phyloP scores from a whole-genome alignment of 2,888 invertebrate species.

The Trichogramma dendrolimi region DNA sequence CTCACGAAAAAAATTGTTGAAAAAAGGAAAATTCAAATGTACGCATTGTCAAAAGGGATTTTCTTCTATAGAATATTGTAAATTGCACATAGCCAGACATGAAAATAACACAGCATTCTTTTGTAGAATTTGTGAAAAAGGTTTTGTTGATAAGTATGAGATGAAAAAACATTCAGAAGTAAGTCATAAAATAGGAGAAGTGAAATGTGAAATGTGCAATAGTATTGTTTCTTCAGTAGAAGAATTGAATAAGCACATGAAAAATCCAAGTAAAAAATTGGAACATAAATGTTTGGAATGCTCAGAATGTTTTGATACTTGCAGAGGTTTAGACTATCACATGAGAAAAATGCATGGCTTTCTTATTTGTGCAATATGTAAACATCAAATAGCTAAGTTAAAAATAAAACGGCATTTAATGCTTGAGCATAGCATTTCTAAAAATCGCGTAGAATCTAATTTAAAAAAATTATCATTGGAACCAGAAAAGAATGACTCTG shows the following conservation, averaged over 20 bases:
- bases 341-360: constrained; percentile 33
- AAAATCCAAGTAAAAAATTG: constrained; percentile 18
- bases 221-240: constrained; percentile 26
- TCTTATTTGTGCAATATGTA: constrained; percentile 29
- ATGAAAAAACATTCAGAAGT: constrained; percentile 40
- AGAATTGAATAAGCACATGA: constrained; percentile 33
- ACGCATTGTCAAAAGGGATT: constrained; percentile 43
- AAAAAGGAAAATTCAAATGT: constrained; percentile 40
- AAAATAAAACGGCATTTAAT: constrained; percentile 32
- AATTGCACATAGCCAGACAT: constrained; percentile 44
- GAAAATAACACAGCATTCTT: constrained; percentile 39
- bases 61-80: constrained; percentile 48
- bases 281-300: constrained; percentile 34
- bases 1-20: constrained; percentile 19
- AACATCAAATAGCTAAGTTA: constrained; percentile 24
- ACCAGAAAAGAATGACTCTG: constrained; percentile 22
- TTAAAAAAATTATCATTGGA: constrained; percentile 19
- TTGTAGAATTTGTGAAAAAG: constrained; percentile 41
- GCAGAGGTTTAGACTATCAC: constrained; percentile 31
- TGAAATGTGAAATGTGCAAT: constrained; percentile 33
- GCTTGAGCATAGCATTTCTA: constrained; percentile 34
- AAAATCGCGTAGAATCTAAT: constrained; percentile 30
- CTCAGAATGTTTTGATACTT: constrained; percentile 26
- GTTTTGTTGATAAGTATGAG: constrained; percentile 40
- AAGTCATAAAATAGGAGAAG: constrained; percentile 35